Conservation (phyloP, 1,140 invertebrate genomes). For the Varroa destructor region DNA sequence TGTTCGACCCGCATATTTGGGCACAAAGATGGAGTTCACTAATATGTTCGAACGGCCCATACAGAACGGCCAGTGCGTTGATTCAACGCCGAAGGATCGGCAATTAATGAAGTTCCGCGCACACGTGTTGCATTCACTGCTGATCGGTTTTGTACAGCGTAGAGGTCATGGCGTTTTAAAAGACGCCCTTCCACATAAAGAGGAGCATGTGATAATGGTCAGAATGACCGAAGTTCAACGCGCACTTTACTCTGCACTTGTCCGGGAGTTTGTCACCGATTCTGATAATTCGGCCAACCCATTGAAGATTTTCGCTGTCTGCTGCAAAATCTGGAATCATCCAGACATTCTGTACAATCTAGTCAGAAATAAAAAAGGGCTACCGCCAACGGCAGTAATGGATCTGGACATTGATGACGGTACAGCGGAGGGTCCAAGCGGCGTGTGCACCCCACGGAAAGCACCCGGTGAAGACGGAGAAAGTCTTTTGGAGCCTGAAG, state of each 20-base stretch:
- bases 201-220: constrained; percentile 77
- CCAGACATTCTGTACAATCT: constrained; percentile 90
- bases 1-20: constrained; percentile 72
- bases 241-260: constrained; percentile 72
- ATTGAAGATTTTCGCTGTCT: constrained; percentile 91
- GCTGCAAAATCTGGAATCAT: constrained; percentile 99
- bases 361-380: constrained; percentile 54
- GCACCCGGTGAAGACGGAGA: too few relatives aligned
- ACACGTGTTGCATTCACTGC: constrained; percentile 71
- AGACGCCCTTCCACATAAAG: constrained; percentile 68
- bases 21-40: constrained; percentile 79
- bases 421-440: constrained; percentile 41
- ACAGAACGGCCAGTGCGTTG: constrained; percentile 83
- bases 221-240: constrained; percentile 74
- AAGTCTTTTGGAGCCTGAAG: too few relatives aligned
- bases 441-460: too few relatives aligned
- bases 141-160: constrained; percentile 82
- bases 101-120: constrained; percentile 74
- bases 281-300: constrained; percentile 68
- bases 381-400: constrained; percentile 39
- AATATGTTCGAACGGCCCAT: constrained; percentile 93
- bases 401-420: constrained; percentile 76
- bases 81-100: constrained; percentile 76
- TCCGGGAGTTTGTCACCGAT: constrained; percentile 72
- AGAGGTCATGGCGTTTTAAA: constrained; percentile 75